Base-by-base conservation (phyloP, 1,140 invertebrate genomes). In the Anastatus disparis region DNA sequence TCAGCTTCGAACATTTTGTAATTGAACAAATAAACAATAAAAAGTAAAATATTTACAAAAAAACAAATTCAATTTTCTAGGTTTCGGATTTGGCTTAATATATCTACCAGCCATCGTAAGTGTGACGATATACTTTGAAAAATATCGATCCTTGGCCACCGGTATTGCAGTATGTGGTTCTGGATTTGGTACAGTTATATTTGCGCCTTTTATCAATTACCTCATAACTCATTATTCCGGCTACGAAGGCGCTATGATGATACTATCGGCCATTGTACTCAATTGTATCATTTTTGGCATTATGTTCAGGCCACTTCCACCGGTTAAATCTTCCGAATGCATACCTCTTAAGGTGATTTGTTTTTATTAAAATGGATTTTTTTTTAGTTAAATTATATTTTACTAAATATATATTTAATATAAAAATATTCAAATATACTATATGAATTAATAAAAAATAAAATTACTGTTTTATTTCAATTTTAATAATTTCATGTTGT, bases 151-250 rank as follows among this genome's bases (percentile, higher is more conserved):
- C 4, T 87, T 98, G 70, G 96, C 96, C 2, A 98, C 96, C 1
- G 93, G 93, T 2, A 97, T 99, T 26, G 96, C 96, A 0, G 96
- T 98, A 0, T 97, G 96, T 77, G 97, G 96, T 3, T 97, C 95
- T 6, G 95, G 95, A 3, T 87, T 97, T 15, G 95, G 95, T 17
- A 96, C 94, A 15, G 93, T 95, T 78, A 81, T 95, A 2, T 93
- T 96, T 77, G 92, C 94, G 1, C 94, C 94, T 0, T 84, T 95
- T 2, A 91, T 91, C n/a, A 88, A 90, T 69, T 82, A 81, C 48
- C 83, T 95, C 9, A 89, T 95, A 13, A 74, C 79, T 0, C 79
- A 77, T 20, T 93, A 89, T 74, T 89, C 89, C 58, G 89, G 89
- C 56, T 94, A 93, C 92, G 86, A 91, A 58, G 91, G 90, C 2